A percentile compares a stretch with the other conserved stretches of the same genome.
Conservation (phyloP, 2,888 invertebrate species). For the Drosophila nr. perissopoda region DNA sequence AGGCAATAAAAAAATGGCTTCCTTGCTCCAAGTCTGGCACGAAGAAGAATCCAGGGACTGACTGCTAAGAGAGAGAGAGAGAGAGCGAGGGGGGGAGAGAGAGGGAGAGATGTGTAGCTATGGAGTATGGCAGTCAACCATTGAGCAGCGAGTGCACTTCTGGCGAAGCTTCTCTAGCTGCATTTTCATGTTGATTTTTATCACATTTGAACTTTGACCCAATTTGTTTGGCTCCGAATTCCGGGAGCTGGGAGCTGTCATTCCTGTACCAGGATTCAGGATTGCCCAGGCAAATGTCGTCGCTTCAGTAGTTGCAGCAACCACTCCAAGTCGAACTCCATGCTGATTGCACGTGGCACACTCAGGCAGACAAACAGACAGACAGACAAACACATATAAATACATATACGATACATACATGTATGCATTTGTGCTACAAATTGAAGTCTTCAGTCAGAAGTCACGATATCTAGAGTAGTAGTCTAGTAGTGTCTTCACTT, state of each 20-base stretch:
- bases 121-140: conserved; percentile 34
- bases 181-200: conserved; percentile 74
- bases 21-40: conserved; percentile 4
- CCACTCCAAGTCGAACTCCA: conserved; percentile 64
- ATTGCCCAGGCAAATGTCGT: conserved; percentile 45
- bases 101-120: background rate
- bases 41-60: background rate
- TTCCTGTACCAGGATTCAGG: conserved; percentile 34
- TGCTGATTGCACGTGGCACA: conserved; percentile 75
- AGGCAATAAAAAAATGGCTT: conserved; percentile 55
- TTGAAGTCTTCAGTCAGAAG: conserved; percentile 77
- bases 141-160: conserved; percentile 52
- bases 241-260: conserved; percentile 55
- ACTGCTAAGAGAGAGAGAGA: background rate
- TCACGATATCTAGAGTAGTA: conserved; percentile 80
- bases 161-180: conserved; percentile 18
- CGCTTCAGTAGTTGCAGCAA: conserved; percentile 50
- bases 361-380: conserved; percentile 40
- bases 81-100: too few species aligned
- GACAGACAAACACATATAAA: conserved; percentile 17
- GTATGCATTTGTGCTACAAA: conserved; percentile 60
- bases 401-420: background rate
- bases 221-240: conserved; percentile 64
- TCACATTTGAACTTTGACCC: conserved; percentile 82
- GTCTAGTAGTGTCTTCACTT: conserved; percentile 62